Conservation (phyloP, 2,888 invertebrate genomes). For the Drosophila lacicola region DNA sequence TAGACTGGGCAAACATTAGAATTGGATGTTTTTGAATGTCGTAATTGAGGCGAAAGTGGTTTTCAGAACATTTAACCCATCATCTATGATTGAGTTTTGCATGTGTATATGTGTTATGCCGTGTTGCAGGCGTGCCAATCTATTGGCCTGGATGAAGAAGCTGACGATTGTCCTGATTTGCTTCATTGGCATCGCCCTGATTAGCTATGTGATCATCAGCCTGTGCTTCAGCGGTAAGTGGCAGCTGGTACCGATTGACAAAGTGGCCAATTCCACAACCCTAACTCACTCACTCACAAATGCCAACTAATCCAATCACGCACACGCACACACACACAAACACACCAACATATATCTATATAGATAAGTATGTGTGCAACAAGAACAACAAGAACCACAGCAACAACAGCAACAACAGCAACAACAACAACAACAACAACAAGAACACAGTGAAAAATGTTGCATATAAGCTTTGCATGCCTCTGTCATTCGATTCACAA, state of each 20-base stretch:
- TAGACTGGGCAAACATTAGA: not conserved
- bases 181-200: slow-evolving; percentile 82
- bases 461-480: slow-evolving; percentile 53
- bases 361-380: not conserved
- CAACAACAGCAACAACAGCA: slow-evolving; percentile 14
- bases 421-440: slow-evolving; percentile 8
- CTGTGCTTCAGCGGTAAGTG: slow-evolving; percentile 84
- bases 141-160: slow-evolving; percentile 84
- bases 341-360: slow-evolving; percentile 11
- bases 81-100: not conserved
- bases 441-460: slow-evolving; percentile 19
- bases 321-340: slow-evolving; percentile 15
- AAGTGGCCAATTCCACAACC: slow-evolving; percentile 10
- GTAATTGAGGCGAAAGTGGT: not conserved
- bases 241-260: slow-evolving; percentile 3
- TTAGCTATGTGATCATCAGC: slow-evolving; percentile 83
- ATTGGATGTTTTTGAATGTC: not conserved
- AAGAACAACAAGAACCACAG: not conserved
- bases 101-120: not conserved
- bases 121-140: slow-evolving; percentile 76
- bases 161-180: slow-evolving; percentile 83
- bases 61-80: not conserved
- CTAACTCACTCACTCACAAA: slow-evolving; percentile 40
- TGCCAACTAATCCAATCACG: slow-evolving; percentile 32
- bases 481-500: slow-evolving; percentile 48